Base-by-base conservation (phyloP, 2,113 vertebrate genomes). In the Anhinga anhinga region DNA sequence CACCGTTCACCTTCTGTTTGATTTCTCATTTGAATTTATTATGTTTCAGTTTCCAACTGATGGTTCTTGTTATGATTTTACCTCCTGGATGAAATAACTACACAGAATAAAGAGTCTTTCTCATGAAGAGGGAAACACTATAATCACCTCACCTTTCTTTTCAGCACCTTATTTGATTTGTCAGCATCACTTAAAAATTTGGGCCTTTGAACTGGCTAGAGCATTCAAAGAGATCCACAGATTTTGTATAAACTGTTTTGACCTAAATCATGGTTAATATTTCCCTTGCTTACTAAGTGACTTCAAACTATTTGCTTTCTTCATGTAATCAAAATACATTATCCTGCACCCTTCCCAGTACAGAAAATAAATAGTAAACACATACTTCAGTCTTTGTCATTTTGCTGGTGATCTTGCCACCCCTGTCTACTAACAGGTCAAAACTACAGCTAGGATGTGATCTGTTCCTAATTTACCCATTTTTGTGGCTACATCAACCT, bases 11-110 rank as follows among this genome's bases (percentile, higher is more conserved):
- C 74, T 91, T 79, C 47, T 27, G 5, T 91, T 72, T 85, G 77
- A 89, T 82, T 95, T 95, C 84, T 93, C 84, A 93, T 95, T 95
- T 93, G 81, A 97, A 95, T 97, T 82, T 91, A 61, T 95, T 95
- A 92, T 85, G 83, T 91, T 95, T 89, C 80, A 23, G 40, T 74
- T 96, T 90, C 58, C 66, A 93, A 4, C 62, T 53, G 74, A 80
- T 90, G 66, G 91, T 85, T 86, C 73, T 70, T 92, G 53, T 81
- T 87, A 79, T n/a, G 61, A 87, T 85, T 92, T 95, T 95, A 82
- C 49, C 73, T 87, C 66, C 53, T 80, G 34, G 20, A 91, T 82
- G 52, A 91, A 87, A 66, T 26, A 82, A 76, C 44, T n/a, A 38
- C 45, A 50, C 3, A 13, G 58, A 69, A 82, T 50, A 84, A 71